Base-by-base conservation (phyloP, 2,797 vertebrate species). In the Sebastes glaucus region DNA sequence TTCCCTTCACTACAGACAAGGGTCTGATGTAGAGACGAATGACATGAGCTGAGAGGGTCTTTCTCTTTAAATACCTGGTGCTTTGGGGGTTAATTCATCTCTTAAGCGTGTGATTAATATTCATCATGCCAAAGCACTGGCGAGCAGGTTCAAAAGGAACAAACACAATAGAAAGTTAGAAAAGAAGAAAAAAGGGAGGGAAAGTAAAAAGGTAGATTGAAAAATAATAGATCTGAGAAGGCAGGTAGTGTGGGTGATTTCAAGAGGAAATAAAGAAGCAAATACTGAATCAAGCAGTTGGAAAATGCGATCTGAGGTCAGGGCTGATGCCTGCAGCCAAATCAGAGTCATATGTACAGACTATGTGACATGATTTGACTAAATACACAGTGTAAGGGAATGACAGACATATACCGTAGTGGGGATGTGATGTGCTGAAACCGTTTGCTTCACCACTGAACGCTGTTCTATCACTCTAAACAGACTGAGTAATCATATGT, bases 101-200 rank as follows among this genome's bases (percentile, higher is more conserved):
- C 93, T 93, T 95, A 95, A 93, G 82, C 59, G 87, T 87, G 95
- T 91, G 93, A 95, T 83, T 91, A 93, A 92, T 88, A 96, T 84
- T 95, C 94, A 94, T 95, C 95, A 92, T 93, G 95, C 94, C 92
- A 95, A 96, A 95, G 95, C 94, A 86, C 92, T 84, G 94, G 94
- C 90, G 90, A 95, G 95, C 86, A 18, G 87, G 93, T 94, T 94
- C 75, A 86, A 87, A 88, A 86, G 92, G 93, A 95, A 92, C 93
- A 95, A 95, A 95, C 88, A 94, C 87, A 92, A 93, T 77, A 93
- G 86, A 83, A 94, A 80, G 92, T 96, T 95, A 95, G 94, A 91
- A 94, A 90, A 85, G 52, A 90, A 87, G 64, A 66, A 74, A 73
- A 71, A 42, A 14, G 49, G 38, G 18, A 53, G 20, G 22, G 20